Base-by-base conservation (phyloP, 2,113 vertebrate genomes). In the Phrynocephalus versicolor region DNA sequence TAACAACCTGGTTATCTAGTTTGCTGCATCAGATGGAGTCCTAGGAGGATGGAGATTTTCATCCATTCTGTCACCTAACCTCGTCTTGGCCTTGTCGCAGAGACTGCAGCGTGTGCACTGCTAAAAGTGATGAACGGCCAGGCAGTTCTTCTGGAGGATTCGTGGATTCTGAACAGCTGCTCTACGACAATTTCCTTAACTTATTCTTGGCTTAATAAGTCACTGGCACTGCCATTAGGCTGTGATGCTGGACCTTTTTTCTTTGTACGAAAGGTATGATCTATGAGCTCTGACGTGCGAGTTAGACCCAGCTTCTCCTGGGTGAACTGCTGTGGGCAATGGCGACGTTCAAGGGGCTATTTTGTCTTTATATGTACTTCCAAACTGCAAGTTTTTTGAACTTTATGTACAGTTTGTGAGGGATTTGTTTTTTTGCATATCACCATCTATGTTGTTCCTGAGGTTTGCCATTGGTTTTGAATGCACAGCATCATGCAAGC, bases 1-100 rank as follows among this genome's bases (percentile, higher is more conserved):
- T 96, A 98, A 97, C 89, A 97, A 99, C 96, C 96, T 98, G 88
- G 97, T 97, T 90, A 99, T 98, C 95, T 99, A 97, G 96, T 75
- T 77, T 76, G 84, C 90, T 93, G 90, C 89, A 94, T 93, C 92
- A 35, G 65, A 84, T 33, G 94, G 90, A 90, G 90, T 77, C 27
- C 82, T 8, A 88, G 91, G 86, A 89, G 84, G 92, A 76, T 33
- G 92, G 91, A 89, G 88, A 87, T 76, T 89, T 75, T 85, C 94
- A 82, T 75, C 89, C 91, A 27, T 84, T 92, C 84, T 2, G 69
- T 89, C 94, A 93, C 87, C 88, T 74, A 92, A 92, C 91, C 92
- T 67, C 93, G 90, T 81, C 41, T 76, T 79, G 94, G 88, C 90
- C 89, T n/a, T 94, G 91, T 91, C 93, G 86, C 77, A 89, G 30